phyloP scores from a whole-genome alignment of 1,140 invertebrate genomes.

The Aphelenchoides besseyi region DNA sequence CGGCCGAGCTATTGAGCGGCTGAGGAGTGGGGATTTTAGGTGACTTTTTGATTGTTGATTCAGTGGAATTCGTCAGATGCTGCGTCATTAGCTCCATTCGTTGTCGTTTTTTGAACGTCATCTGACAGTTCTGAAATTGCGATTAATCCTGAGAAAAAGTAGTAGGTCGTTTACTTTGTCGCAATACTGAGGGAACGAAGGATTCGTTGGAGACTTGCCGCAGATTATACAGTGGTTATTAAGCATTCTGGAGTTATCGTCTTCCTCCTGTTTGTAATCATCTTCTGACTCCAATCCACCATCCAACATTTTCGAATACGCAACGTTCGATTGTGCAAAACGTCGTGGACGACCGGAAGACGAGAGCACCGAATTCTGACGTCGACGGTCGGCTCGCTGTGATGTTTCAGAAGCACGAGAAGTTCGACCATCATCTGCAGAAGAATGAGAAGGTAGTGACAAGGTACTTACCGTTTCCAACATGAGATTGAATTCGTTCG shows the following conservation, averaged over 20 bases:
- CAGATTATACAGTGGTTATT: not conserved
- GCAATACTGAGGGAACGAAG: slow-evolving; percentile 1
- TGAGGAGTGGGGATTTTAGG: not conserved
- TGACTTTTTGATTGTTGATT: not conserved
- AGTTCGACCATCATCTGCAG: slow-evolving; percentile 21
- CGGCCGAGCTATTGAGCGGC: not conserved
- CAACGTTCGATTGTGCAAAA: not conserved
- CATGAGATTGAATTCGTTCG: slow-evolving; percentile 26
- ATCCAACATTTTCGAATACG: not conserved
- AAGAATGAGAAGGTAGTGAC: not conserved
- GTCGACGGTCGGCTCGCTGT: not conserved
- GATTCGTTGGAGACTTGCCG: not conserved
- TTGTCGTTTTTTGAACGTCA: slow-evolving; percentile 1
- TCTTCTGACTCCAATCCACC: slow-evolving; percentile 1
- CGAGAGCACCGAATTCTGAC: not conserved
- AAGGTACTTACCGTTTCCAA: not conserved
- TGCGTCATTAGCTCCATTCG: slow-evolving; percentile 2
- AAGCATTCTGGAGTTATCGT: not conserved
- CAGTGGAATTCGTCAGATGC: not conserved
- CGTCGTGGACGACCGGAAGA: slow-evolving; percentile 15
- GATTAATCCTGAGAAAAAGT: not conserved
- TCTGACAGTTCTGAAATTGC: slow-evolving; percentile 1
- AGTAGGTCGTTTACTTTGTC: not conserved
- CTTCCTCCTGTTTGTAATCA: not conserved
- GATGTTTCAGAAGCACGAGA: slow-evolving; percentile 3